Evolutionary conservation across 2,113 vertebrate genomes (phyloP).

Genomic region (Peromyscus maniculatus): DNA sequence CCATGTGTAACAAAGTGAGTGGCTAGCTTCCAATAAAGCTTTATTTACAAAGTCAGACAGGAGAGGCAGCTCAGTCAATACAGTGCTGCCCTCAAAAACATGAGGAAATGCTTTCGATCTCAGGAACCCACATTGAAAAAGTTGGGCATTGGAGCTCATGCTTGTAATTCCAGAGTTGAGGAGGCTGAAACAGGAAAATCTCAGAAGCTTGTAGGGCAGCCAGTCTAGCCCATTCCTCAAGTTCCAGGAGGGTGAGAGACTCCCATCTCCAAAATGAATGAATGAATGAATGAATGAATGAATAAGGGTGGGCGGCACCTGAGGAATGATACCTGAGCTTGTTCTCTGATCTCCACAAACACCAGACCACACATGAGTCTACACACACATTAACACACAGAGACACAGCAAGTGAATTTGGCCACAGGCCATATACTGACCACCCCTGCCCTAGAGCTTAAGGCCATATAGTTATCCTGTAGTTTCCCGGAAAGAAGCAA

Average conservation of each 20-base stretch:
- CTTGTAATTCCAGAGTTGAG: neutral
- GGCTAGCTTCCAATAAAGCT: slow-evolving; percentile 23
- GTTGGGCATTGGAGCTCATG: no score
- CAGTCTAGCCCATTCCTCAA: no score
- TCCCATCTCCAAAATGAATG: neutral
- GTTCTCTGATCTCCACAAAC: neutral
- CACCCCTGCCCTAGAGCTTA: neutral
- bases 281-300: no score
- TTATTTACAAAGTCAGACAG: slow-evolving; percentile 28
- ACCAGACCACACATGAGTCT: neutral
- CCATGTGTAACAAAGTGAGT: neutral
- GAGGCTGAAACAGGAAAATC: neutral
- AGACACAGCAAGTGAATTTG: neutral
- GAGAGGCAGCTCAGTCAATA: neutral
- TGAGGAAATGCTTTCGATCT: no score
- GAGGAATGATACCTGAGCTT: neutral
- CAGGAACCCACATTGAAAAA: neutral
- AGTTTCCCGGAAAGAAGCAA: neutral
- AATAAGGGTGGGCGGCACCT: neutral
- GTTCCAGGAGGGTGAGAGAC: neutral
- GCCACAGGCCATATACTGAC: neutral
- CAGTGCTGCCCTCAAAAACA: neutral
- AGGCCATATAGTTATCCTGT: neutral
- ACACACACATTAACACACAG: neutral
- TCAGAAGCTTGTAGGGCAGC: neutral